These are phyloP conservation scores for Diploscapter pachys DNA, from an alignment of 1,140 invertebrate species.

Conservation along the genomic window DNA sequence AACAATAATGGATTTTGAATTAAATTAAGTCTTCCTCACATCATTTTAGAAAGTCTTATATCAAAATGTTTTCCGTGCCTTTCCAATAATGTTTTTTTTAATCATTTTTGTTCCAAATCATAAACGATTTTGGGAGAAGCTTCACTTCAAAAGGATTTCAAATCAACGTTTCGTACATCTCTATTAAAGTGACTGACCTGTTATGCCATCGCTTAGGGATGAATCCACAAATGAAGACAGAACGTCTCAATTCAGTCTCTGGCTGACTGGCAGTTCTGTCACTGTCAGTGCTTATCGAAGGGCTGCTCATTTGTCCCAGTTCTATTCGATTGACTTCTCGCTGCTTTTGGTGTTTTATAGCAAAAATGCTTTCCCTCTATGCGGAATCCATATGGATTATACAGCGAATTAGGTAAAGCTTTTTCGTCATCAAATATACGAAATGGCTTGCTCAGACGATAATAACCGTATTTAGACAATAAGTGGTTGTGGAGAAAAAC, in stretches of 20 bases:
- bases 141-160: conserved; percentile 7
- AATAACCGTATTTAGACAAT: background rate
- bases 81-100: background rate
- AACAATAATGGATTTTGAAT: background rate
- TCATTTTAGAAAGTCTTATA: background rate
- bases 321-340: no score
- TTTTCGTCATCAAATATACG: no score
- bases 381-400: no score
- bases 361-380: no score
- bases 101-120: background rate
- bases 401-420: no score
- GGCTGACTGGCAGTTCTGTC: background rate
- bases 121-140: background rate
- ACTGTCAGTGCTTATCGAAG: background rate
- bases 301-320: no score
- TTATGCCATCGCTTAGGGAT: conserved; percentile 37
- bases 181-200: conserved; percentile 8
- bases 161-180: background rate
- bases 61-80: no score
- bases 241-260: background rate
- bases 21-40: background rate
- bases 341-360: no score
- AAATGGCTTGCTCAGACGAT: background rate
- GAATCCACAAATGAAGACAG: conserved; percentile 34
- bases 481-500: background rate